Evolutionary conservation across 2,797 vertebrate species (phyloP), one percentile per base, ranked within the genome.

Genomic region (Okamejei kenojei): DNA sequence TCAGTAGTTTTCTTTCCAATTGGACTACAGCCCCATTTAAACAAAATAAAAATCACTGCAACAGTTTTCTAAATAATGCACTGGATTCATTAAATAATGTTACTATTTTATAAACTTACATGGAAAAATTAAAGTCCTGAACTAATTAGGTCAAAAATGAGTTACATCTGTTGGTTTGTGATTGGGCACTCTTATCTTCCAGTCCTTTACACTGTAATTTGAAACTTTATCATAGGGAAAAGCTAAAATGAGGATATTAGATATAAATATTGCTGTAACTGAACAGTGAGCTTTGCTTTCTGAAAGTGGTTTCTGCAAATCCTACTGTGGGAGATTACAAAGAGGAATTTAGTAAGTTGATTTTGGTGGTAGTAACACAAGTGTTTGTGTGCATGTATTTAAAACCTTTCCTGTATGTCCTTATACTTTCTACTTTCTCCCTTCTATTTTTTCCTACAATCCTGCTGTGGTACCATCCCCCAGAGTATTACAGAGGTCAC

Each of bases 261-360:
- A 73, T 91, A 91, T 73, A 45, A 5, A 71, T 17, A 32, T 73
- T 91, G 32, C 26, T 91, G 35, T 23, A 73, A 91, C 35, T 9
- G 15, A 65, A 65, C n/a, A 74, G 61, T 90, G 88, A 90, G 29
- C 81, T 84, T 88, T 88, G n/a, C 63, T 88, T 88, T 65, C 84
- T 8, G 68, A 68, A 88, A 68, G 7, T 88, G 61, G 9, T 68
- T n/a, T 65, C n/a, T n/a, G 58, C 29, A 65, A 68, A 88, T 68
- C 63, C n/a, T 88, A 32, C 2, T 32, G 29, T 32, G 61, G 84
- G 17, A 88, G 84, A 68, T 68, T 29, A 29, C 26, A n/a, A 65
- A 65, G 29, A 32, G 61, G n/a, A 88, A 63, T 21, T 9, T 9
- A 54, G 29, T 23, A 26, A 9, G 61, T 88, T 15, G 84, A 19